A percentile compares a stretch with the other conserved stretches of the same genome.
These are phyloP conservation scores for Plumapathes pennacea DNA, from an alignment of 92 coral and sea anemone genomes.

Conservation along the genomic window DNA sequence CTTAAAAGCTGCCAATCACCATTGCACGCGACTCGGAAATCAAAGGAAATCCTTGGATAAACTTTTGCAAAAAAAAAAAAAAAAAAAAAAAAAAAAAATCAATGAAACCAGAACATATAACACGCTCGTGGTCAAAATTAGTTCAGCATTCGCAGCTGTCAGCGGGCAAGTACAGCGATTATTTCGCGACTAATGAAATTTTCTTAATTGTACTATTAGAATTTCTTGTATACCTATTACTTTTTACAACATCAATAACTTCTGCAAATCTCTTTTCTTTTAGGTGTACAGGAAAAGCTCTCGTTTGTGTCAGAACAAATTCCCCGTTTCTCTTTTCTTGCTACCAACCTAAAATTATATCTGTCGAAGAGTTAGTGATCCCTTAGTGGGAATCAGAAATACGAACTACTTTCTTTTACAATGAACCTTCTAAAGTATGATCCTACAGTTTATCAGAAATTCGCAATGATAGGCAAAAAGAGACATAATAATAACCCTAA, in stretches of 20 bases:
- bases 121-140: too few relatives aligned
- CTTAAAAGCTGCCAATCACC: constrained; percentile 52
- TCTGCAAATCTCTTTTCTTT: constrained; percentile 37
- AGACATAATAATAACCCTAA: constrained; percentile 62
- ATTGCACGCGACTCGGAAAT: constrained; percentile 44
- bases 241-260: constrained; percentile 43
- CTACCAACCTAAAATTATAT: too few relatives aligned
- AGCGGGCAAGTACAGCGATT: constrained; percentile 49
- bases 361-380: too few relatives aligned
- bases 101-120: too few relatives aligned
- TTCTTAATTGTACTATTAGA: constrained; percentile 83
- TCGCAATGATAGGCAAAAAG: constrained; percentile 67
- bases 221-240: constrained; percentile 58
- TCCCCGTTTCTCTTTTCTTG: too few relatives aligned
- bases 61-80: too few relatives aligned
- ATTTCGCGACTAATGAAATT: constrained; percentile 71
- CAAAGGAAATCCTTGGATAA: constrained; percentile 73
- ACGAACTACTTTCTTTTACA: constrained; percentile 57
- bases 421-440: constrained; percentile 91
- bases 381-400: constrained; percentile 61
- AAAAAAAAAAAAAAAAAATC: too few relatives aligned
- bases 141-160: too few relatives aligned
- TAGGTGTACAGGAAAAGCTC: too few relatives aligned
- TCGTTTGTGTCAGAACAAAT: too few relatives aligned
- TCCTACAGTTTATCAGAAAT: constrained; percentile 78